Base-by-base conservation (phyloP, 37 sponge, comb jelly and placozoan genomes). In the Beroe ovata region DNA sequence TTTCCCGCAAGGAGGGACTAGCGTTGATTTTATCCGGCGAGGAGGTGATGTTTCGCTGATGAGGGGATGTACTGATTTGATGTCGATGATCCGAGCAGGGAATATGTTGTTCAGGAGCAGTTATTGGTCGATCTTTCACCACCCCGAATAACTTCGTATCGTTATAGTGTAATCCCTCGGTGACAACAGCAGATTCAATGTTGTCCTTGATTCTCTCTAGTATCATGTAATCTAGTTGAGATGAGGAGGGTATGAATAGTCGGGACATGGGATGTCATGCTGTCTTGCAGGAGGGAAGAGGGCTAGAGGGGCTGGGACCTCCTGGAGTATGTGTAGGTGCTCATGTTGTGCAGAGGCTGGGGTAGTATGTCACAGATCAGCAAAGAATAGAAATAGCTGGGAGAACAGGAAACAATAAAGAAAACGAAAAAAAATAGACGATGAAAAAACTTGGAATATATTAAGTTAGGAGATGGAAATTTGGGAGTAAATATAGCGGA, bases 121-220 rank as follows among this genome's bases (percentile, higher is more conserved):
- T 6, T 16, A 11, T 6, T 11, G 11, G 54, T 6, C 11, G 6
- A 16, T 6, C 11, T 6, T 16, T 11, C 54, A 16, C 11, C 54
- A 6, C 54, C 11, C 54, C 54, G 11, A 47, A 47, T 11, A 47
- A 47, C 54, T 47, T 11, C 54, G 54, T 6, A 47, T 47, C 54
- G 54, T 47, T 16, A 47, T 47, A 11, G 11, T 47, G 54, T 6
- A 16, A 11, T 6, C 6, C 11, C 11, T 11, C 54, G 11, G 54
- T 47, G 11, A 47, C 54, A 11, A 47, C 54, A n/a, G n/a, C n/a
- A 11, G 54, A 47, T 47, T 47, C 54, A 11, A 47, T 47, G 18
- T 34, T 34, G 30, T 66, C 30, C 36, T 66, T 66, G 33, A 66
- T 66, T 16, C 69, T 34, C 69, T 66, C 69, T 19, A 66, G 69